A percentile compares a stretch with the other conserved stretches of the same genome.
phyloP scores from a whole-genome alignment of 2,797 vertebrate species.

The Tadarida brasiliensis region DNA sequence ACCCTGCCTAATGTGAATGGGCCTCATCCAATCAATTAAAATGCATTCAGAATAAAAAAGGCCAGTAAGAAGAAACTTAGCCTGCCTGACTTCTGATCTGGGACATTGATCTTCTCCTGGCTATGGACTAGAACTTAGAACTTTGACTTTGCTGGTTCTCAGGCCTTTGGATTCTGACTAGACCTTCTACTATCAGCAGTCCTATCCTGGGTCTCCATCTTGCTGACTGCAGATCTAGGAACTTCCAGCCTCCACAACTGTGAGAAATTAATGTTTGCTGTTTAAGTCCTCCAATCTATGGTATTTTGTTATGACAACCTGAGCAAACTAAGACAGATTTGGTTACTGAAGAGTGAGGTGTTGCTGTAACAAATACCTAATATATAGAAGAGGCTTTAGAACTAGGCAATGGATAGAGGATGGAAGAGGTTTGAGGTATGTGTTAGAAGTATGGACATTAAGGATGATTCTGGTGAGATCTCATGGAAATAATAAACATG shows the following conservation, averaged over 20 bases:
- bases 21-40: neutral
- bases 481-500: neutral
- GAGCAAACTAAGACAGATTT: neutral
- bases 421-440: neutral
- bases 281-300: neutral
- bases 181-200: neutral
- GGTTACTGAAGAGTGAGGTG: neutral
- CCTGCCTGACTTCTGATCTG: neutral
- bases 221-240: neutral
- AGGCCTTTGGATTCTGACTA: neutral
- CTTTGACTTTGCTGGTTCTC: neutral
- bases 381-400: neutral
- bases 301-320: neutral
- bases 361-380: neutral
- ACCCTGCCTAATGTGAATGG: neutral
- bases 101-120: neutral
- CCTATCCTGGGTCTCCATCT: neutral
- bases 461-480: neutral
- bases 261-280: neutral
- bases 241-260: neutral
- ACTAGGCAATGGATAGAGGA: neutral
- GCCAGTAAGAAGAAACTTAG: neutral
- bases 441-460: neutral
- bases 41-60: neutral
- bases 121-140: neutral